Conservation (phyloP, 2,797 vertebrate genomes). For the Pyrocephalus nanus region DNA sequence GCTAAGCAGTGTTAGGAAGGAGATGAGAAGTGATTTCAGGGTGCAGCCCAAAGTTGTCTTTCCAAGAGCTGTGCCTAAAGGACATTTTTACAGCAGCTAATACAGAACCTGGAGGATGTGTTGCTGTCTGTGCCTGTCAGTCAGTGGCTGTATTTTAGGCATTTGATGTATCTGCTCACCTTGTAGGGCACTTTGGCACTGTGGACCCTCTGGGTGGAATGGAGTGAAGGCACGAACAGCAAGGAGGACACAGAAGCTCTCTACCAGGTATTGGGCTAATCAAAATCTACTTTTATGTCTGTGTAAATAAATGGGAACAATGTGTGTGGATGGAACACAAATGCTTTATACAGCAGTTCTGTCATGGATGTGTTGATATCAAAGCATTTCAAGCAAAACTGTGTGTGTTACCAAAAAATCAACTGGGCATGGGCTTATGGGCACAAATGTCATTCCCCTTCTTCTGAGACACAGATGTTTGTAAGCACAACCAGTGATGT, state of each 20-base stretch:
- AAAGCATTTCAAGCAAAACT: neutral
- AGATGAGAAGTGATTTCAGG: neutral
- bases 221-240: constrained; percentile 80
- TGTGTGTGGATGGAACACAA: neutral
- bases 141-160: neutral
- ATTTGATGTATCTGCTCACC: neutral
- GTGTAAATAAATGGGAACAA: neutral
- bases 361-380: neutral
- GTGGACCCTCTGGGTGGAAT: constrained; percentile 88
- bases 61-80: neutral
- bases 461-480: neutral
- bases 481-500: neutral
- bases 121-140: neutral
- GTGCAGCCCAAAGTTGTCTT: neutral
- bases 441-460: neutral
- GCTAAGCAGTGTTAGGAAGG: neutral
- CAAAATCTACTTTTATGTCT: neutral
- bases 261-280: constrained; percentile 82
- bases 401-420: neutral
- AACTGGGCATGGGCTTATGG: neutral
- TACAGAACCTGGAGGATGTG: neutral
- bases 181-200: constrained; percentile 84
- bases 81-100: neutral
- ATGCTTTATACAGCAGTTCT: neutral
- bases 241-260: constrained; percentile 83